phyloP scores from a whole-genome alignment of 2,797 vertebrate genomes.

The Channallabes apus region DNA sequence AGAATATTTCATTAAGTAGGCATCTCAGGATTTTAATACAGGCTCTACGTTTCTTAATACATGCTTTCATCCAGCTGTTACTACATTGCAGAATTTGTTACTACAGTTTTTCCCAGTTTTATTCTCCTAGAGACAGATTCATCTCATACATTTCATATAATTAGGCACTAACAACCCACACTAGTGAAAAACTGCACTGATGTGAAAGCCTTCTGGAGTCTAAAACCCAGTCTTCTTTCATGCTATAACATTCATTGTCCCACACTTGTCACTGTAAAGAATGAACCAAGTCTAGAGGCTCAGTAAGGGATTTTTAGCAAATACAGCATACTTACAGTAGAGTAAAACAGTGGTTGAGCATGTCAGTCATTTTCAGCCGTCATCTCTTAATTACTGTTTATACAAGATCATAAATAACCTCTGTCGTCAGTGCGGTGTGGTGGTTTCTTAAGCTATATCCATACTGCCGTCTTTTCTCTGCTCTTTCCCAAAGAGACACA shows the following conservation, averaged over 20 bases:
- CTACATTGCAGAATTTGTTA: neutral
- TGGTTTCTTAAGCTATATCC: constrained; percentile 21
- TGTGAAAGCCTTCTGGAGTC: constrained; percentile 12
- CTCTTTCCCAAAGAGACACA: neutral
- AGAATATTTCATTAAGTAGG: neutral
- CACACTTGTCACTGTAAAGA: constrained; percentile 14
- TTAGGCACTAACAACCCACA: constrained; percentile 26
- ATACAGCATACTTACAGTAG: constrained; percentile 6
- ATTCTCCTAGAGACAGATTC: neutral
- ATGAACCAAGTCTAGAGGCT: constrained; percentile 4
- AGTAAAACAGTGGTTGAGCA: constrained; percentile 27
- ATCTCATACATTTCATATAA: constrained; percentile 39
- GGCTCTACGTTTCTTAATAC: neutral
- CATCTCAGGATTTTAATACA: neutral
- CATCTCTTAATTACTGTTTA: constrained; percentile 41
- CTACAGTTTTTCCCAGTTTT: neutral
- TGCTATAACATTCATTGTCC: neutral
- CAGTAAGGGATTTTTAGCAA: constrained; percentile 21
- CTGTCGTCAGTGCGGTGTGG: constrained; percentile 11
- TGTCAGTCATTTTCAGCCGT: constrained; percentile 20
- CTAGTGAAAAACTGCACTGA: neutral
- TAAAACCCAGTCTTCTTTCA: constrained; percentile 21
- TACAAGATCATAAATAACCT: constrained; percentile 33
- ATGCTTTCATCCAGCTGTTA: neutral
- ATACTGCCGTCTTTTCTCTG: constrained; percentile 30